These are phyloP conservation scores for Spilosoma lubricipeda DNA, from an alignment of 2,888 invertebrate genomes.

Conservation along the genomic window DNA sequence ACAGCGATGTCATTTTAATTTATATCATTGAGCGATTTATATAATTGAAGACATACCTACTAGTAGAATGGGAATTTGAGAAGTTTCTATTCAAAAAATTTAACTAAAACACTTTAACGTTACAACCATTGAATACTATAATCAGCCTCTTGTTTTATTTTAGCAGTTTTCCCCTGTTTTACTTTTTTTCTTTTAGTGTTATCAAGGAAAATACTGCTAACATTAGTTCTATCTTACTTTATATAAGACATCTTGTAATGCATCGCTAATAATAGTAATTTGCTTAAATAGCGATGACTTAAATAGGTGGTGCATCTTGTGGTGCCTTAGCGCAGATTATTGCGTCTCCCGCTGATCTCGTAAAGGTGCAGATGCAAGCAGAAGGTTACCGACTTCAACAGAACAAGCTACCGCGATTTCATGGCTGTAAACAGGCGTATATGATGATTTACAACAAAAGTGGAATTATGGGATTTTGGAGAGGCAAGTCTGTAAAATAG, in stretches of 20 bases:
- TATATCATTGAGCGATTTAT: too few relatives aligned
- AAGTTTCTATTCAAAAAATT: background rate
- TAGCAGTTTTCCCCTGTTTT: too few relatives aligned
- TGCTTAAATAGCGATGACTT: background rate
- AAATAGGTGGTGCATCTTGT: slow-evolving; percentile 91
- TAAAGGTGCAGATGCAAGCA: slow-evolving; percentile 98
- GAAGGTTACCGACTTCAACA: slow-evolving; percentile 93
- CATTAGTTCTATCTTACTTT: background rate
- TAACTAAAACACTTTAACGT: background rate
- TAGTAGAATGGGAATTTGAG: background rate
- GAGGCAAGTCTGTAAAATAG: slow-evolving; percentile 79
- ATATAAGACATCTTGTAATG: background rate
- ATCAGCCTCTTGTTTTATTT: background rate
- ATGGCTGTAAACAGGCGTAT: slow-evolving; percentile 92
- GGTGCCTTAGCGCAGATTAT: slow-evolving; percentile 96
- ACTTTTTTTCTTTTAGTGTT: too few relatives aligned
- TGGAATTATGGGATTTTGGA: slow-evolving; percentile 95
- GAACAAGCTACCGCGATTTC: slow-evolving; percentile 92
- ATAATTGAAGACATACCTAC: too few relatives aligned
- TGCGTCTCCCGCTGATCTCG: slow-evolving; percentile 95
- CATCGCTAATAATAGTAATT: background rate
- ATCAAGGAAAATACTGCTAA: background rate
- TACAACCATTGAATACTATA: background rate
- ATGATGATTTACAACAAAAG: slow-evolving; percentile 89
- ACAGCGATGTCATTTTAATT: too few relatives aligned